These are phyloP conservation scores for Sitobion miscanthi DNA, from an alignment of 1,140 invertebrate genomes.

Conservation along the genomic window DNA sequence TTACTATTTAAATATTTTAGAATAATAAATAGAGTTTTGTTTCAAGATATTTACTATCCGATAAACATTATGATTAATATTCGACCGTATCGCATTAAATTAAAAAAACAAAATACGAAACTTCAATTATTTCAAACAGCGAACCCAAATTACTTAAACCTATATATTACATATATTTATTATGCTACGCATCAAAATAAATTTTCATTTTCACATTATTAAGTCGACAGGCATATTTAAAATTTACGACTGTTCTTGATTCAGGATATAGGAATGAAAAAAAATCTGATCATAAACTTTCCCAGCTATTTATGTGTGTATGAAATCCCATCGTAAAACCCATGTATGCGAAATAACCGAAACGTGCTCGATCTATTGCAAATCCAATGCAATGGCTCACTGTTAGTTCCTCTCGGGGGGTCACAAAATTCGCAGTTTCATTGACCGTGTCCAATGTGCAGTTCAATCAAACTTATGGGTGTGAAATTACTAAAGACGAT, in stretches of 20 bases:
- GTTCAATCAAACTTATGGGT: constrained; percentile 26
- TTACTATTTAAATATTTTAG: neutral
- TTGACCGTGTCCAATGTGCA: constrained; percentile 12
- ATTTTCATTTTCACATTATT: constrained; percentile 17
- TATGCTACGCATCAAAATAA: neutral
- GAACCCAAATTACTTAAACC: too few relatives aligned
- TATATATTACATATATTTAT: too few relatives aligned
- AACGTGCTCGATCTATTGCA: constrained; percentile 15
- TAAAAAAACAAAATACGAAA: too few relatives aligned
- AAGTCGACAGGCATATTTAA: neutral
- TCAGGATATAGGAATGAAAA: neutral
- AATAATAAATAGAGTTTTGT: neutral
- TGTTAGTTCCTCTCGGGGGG: neutral
- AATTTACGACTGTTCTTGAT: neutral
- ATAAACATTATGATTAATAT: too few relatives aligned
- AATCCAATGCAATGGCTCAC: neutral
- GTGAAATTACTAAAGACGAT: constrained; percentile 1
- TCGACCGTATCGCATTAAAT: too few relatives aligned
- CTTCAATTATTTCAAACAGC: too few relatives aligned
- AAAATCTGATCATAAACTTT: constrained; percentile 9
- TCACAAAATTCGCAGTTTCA: neutral
- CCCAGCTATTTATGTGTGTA: neutral
- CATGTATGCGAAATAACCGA: constrained; percentile 32
- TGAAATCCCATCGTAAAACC: constrained; percentile 32
- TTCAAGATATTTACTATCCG: neutral